These are phyloP conservation scores for Crotalus viridis DNA, from an alignment of 2,113 vertebrate genomes.

Conservation along the genomic window DNA sequence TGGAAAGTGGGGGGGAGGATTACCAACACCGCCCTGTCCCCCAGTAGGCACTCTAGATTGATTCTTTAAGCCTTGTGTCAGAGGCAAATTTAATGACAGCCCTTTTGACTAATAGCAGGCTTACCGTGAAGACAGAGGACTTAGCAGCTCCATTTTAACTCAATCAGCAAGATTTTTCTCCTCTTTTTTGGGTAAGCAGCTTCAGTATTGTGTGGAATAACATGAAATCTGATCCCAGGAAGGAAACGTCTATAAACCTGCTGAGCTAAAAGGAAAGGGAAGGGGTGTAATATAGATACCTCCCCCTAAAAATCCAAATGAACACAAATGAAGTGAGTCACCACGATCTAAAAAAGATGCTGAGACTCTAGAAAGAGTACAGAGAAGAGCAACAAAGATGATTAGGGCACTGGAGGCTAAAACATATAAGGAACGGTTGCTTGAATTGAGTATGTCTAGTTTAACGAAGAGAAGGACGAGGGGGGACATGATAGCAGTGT, in stretches of 20 bases:
- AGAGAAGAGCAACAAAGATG: too few species aligned
- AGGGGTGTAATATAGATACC: neutral
- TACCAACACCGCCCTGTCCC: too few species aligned
- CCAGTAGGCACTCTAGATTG: neutral
- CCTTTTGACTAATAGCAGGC: constrained; percentile 40
- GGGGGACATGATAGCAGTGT: too few species aligned
- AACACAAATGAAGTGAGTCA: neutral
- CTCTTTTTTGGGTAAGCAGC: neutral
- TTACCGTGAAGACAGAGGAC: constrained; percentile 18
- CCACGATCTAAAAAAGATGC: too few species aligned
- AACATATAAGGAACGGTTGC: too few species aligned
- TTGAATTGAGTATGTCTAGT: too few species aligned
- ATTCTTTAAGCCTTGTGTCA: accelerated
- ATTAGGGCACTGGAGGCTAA: too few species aligned
- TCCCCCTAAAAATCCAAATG: neutral
- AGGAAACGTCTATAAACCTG: neutral
- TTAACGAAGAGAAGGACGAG: too few species aligned
- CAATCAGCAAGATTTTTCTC: accelerated
- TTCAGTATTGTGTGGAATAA: accelerated
- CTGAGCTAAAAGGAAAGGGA: neutral
- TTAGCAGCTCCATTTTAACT: constrained; percentile 2
- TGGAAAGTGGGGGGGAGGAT: too few species aligned
- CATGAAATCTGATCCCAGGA: neutral
- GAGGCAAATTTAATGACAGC: neutral
- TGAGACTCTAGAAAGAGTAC: too few species aligned